Evolutionary conservation across 2,113 vertebrate species (phyloP).

Genomic region (Sigmodon hispidus): DNA sequence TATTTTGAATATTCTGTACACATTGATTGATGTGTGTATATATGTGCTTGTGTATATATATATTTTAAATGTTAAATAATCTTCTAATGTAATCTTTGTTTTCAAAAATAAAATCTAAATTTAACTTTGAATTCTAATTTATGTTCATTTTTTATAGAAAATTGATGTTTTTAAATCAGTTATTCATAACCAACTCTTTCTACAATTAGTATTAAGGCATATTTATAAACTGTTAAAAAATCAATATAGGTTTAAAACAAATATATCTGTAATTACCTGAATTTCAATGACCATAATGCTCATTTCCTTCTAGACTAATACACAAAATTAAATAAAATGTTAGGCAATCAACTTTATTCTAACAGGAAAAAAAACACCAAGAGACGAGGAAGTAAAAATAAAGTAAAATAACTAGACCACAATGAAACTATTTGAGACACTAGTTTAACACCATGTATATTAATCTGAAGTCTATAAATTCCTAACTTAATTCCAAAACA

Average conservation of each 20-base stretch:
- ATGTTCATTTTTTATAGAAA: conserved; percentile 30
- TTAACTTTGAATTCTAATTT: conserved; percentile 48
- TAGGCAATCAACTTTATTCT: conserved; percentile 11
- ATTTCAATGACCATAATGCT: conserved; percentile 37
- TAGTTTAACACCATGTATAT: not conserved
- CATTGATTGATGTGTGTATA: not conserved
- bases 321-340: conserved; percentile 40
- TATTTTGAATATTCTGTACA: not conserved
- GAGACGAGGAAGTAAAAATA: not conserved
- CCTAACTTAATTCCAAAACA: conserved; percentile 19
- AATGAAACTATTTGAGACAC: not conserved
- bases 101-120: conserved; percentile 48
- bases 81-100: conserved; percentile 33
- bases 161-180: not conserved
- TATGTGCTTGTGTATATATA: not conserved
- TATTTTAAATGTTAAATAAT: conserved; percentile 26
- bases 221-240: conserved; percentile 14
- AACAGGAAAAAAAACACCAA: conserved; percentile 11
- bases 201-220: conserved; percentile 7
- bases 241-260: conserved; percentile 23
- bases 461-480: conserved; percentile 3
- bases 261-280: conserved; percentile 6
- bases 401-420: not conserved
- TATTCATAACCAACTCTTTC: conserved; percentile 28
- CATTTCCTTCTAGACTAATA: not conserved